Evolutionary conservation across 2,888 invertebrate genomes (phyloP).

Genomic region (Lasioglossum malachurum): DNA sequence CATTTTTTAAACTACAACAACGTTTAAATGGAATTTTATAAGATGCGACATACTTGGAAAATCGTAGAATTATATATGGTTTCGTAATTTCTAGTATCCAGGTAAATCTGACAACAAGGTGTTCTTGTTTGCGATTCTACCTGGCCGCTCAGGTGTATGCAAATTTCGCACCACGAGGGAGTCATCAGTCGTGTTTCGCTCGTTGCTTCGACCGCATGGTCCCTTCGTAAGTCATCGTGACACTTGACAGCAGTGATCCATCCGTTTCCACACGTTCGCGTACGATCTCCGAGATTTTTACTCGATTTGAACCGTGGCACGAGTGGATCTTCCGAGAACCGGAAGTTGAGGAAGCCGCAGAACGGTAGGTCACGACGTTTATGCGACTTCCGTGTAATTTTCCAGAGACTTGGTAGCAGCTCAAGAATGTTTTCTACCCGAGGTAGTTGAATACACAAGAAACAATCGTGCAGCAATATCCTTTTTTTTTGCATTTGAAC

Average conservation of each 20-base stretch:
- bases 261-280: neutral
- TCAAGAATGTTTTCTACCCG: neutral
- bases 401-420: neutral
- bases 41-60: neutral
- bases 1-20: neutral
- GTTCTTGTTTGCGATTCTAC: neutral
- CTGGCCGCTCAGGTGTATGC: neutral
- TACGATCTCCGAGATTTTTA: neutral
- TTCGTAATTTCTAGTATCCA: neutral
- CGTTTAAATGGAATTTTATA: neutral
- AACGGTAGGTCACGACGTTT: neutral
- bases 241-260: neutral
- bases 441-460: neutral
- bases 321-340: neutral
- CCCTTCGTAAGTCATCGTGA: slow-evolving; percentile 2
- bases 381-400: neutral
- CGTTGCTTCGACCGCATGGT: slow-evolving; percentile 32
- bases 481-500: neutral
- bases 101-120: neutral
- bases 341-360: neutral
- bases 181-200: slow-evolving; percentile 34
- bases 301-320: neutral
- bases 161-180: slow-evolving; percentile 3
- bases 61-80: too few species aligned
- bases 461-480: neutral